Base-by-base conservation (phyloP, 2,888 invertebrate species). In the Apodemia zela region DNA sequence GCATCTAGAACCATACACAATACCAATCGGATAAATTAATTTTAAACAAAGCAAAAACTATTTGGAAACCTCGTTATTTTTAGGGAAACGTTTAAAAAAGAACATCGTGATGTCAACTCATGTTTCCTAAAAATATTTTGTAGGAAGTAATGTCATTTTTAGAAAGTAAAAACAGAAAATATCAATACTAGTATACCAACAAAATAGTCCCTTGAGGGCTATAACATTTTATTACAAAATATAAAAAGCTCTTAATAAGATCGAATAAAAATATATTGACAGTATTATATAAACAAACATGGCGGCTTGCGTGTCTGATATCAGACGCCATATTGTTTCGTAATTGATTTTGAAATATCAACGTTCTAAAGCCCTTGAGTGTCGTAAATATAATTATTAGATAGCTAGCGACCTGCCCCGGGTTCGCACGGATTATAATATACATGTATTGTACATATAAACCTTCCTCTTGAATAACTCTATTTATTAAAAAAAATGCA, bases 231-330 rank as follows among this genome's bases (percentile, higher is more conserved):
- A 54, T 54, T 13, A 13, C 21, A 25, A 21, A 25, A 21, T 54
- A 54, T 25, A 15, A 54, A 54, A 25, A n/a, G 25, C 21, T 54
- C 25, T 54, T 54, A 54, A 54, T 54, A 54, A 18, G 54, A 54
- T 18, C 25, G 25, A 54, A 4, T 54, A 42, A 42, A 42, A 42
- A 42, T 42, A 38, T 38, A 38, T 38, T 35, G 35, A 35, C 35
- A 35, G 11, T 35, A 35, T 35, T 11, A 35, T 35, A 42, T 42
- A 42, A 42, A 15, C 42, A 42, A 42, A 42, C 42, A 33, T 42
- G 42, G 4, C 15, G 13, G 42, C 42, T 42, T 42, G 42, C 42
- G 42, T 42, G 42, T 42, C 15, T 15, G 15, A 15, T 42, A 42
- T 42, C 42, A 42, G 42, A 42, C 15, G 42, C 42, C 42, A 42